A percentile compares a stretch with the other conserved stretches of the same genome.
These are phyloP conservation scores for Lasioglossum malachurum DNA, from an alignment of 2,888 invertebrate genomes.

Conservation along the genomic window DNA sequence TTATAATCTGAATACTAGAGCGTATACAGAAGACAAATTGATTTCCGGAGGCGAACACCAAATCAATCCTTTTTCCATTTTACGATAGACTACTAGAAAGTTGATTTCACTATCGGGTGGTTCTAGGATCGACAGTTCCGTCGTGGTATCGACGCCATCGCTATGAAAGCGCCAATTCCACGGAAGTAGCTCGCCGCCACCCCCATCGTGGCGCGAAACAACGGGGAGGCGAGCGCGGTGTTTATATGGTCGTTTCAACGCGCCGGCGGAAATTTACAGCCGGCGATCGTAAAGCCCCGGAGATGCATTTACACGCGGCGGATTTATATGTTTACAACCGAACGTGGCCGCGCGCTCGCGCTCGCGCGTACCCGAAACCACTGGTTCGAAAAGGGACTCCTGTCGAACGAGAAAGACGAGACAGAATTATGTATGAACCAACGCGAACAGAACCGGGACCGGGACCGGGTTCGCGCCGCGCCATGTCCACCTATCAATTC, in stretches of 20 bases:
- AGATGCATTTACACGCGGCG: slow-evolving; percentile 70
- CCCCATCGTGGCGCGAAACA: slow-evolving; percentile 60
- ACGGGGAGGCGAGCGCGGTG: slow-evolving; percentile 46
- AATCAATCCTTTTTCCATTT: too few species aligned
- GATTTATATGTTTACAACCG: slow-evolving; percentile 72
- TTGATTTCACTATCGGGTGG: background rate
- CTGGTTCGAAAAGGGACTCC: slow-evolving; percentile 63
- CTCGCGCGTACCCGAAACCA: slow-evolving; percentile 45
- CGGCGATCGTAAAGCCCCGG: slow-evolving; percentile 69
- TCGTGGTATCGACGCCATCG: slow-evolving; percentile 14
- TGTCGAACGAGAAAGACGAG: slow-evolving; percentile 68
- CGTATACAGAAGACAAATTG: too few species aligned
- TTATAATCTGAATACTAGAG: too few species aligned
- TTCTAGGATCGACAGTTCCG: background rate
- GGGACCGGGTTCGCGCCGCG: slow-evolving; percentile 22
- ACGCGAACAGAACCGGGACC: slow-evolving; percentile 18
- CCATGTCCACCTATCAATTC: slow-evolving; percentile 21
- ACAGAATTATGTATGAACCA: slow-evolving; percentile 58
- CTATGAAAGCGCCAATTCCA: slow-evolving; percentile 5
- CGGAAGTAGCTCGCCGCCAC: slow-evolving; percentile 36
- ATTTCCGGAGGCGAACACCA: too few species aligned
- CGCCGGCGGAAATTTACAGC: slow-evolving; percentile 69
- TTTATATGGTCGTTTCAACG: slow-evolving; percentile 67
- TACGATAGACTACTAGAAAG: background rate
- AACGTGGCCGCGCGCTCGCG: slow-evolving; percentile 18